Percentiles rank a stretch among this genome's conserved stretches.
Conservation (phyloP, 2,888 invertebrate genomes). For the Tryphoninae sp. region DNA sequence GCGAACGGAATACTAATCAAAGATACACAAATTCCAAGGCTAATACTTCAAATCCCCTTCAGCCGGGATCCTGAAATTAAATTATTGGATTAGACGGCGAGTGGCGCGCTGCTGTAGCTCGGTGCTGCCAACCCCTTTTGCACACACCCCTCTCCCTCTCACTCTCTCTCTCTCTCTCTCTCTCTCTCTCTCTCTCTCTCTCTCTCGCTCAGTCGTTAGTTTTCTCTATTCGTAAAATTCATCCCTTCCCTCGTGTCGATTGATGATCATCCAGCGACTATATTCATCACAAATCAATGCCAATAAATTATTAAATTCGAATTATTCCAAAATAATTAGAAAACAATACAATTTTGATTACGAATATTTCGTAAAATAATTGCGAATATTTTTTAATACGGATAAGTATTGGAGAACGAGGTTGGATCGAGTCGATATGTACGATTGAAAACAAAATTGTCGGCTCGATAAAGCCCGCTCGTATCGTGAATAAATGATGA, state of each 20-base stretch:
- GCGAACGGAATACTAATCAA: constrained; percentile 81
- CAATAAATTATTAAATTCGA: not conserved
- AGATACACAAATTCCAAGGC: constrained; percentile 81
- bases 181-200: constrained; percentile 24
- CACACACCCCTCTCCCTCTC: constrained; percentile 6
- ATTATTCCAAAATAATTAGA: too few species aligned
- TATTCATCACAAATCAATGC: not conserved
- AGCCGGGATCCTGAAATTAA: constrained; percentile 80
- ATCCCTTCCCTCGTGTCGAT: constrained; percentile 23
- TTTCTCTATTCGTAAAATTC: constrained; percentile 38
- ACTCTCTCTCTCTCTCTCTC: constrained; percentile 41
- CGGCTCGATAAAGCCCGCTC: not conserved
- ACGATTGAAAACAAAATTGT: not conserved
- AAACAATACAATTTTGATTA: too few species aligned
- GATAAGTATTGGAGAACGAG: too few species aligned
- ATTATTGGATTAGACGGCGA: constrained; percentile 80
- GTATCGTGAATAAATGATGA: constrained; percentile 37
- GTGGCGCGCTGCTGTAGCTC: constrained; percentile 31
- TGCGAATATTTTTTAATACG: too few species aligned
- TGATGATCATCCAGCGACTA: constrained; percentile 11
- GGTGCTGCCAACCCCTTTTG: constrained; percentile 51
- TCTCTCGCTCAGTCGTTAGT: constrained; percentile 23
- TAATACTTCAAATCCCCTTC: constrained; percentile 81
- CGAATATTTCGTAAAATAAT: not conserved
- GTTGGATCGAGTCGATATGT: not conserved